Conservation (phyloP, 2,888 invertebrate genomes). For the Ochlodes sylvanus region DNA sequence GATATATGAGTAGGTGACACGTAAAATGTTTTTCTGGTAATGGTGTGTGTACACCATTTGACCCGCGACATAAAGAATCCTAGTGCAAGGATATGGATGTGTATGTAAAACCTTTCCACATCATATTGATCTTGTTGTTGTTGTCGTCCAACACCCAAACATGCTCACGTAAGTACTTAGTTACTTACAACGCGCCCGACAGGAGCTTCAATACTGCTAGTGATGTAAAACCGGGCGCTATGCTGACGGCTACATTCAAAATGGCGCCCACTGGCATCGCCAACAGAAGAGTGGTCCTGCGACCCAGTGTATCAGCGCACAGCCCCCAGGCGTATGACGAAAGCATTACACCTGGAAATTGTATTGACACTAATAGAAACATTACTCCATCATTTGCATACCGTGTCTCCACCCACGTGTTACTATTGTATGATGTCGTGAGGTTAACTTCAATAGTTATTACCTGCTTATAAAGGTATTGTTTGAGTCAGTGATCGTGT, state of each 20-base stretch:
- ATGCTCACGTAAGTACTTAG: too few species aligned
- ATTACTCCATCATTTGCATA: too few species aligned
- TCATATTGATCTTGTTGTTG: too few species aligned
- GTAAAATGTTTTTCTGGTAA: too few species aligned
- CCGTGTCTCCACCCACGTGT: too few species aligned
- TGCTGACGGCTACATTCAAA: conserved; percentile 60
- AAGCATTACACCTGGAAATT: conserved; percentile 59
- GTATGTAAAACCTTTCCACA: too few species aligned
- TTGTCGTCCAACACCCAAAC: too few species aligned
- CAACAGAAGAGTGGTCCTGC: conserved; percentile 60
- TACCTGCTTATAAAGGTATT: background rate
- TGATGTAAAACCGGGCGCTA: conserved; percentile 61
- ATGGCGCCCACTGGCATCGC: conserved; percentile 68
- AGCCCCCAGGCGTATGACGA: conserved; percentile 74
- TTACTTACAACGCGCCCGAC: conserved; percentile 69
- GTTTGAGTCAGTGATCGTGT: background rate
- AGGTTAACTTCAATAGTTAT: background rate
- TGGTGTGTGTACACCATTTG: too few species aligned
- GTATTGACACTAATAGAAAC: too few species aligned
- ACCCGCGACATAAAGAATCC: too few species aligned
- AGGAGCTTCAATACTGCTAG: conserved; percentile 65
- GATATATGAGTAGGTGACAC: too few species aligned
- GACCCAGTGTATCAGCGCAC: conserved; percentile 68
- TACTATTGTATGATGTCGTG: background rate
- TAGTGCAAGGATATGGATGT: too few species aligned